Evolutionary conservation across 2,113 vertebrate genomes (phyloP), one percentile per base, ranked within the genome.

Genomic region (Tragulus kanchil): DNA sequence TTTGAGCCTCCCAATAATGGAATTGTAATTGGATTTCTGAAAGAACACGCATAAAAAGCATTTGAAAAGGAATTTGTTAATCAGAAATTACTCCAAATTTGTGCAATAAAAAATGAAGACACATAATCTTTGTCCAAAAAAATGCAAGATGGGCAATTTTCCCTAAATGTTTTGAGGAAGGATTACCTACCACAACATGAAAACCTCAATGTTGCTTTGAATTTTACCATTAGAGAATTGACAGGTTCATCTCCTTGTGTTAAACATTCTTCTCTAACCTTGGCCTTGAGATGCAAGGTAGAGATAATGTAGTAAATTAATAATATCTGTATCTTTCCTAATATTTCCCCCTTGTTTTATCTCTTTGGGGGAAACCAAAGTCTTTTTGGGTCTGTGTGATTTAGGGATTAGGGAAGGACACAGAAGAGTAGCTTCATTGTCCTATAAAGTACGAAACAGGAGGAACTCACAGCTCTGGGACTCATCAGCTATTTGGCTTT

Each of bases 21-120:
- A 93, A 96, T 94, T 12, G 1, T 97, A 96, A 98, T 95, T 97
- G 93, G 87, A 92, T 96, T 96, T 97, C 95, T 92, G 73, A 95
- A 97, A 61, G 84, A 93, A 95, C 85, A 79, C 19, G 54, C 89
- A 67, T 62, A 96, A 90, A 96, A 96, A 95, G 78, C 82, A 90
- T 97, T 91, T 97, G 93, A 52, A 95, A 96, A 96, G 87, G 89
- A 96, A 97, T 85, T 85, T 65, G 64, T 91, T 97, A 92, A 95
- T 95, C 81, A 96, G 62, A 97, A 98, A 88, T 93, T 48, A 77
- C 81, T 83, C 56, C 81, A 73, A 79, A 90, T 97, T 88, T 96
- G 52, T 95, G 62, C 48, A 83, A 31, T 79, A 77, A 67, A 91
- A 87, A 93, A 94, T 58, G 69, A 90, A 64, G 78, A 50, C 14